Conservation (phyloP, 2,797 vertebrate genomes). For the Gallinago solitaria region DNA sequence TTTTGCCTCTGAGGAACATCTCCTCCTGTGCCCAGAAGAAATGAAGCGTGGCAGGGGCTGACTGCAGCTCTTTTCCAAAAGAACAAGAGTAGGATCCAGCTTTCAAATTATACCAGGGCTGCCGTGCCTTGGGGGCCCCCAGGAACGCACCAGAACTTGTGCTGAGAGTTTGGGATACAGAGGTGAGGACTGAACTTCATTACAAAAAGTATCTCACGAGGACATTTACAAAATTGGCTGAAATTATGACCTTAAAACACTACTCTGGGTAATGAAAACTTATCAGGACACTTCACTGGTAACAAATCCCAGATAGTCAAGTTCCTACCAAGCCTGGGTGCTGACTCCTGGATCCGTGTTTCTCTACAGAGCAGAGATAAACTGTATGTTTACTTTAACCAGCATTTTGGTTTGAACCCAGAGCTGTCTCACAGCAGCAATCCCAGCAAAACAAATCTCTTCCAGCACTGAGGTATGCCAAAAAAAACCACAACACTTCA, state of each 20-base stretch:
- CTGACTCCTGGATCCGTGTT: neutral
- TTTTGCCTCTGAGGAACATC: neutral
- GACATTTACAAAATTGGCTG: neutral
- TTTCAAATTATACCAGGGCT: neutral
- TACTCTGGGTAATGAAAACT: neutral
- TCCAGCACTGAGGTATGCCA: fast-evolving
- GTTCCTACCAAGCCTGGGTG: neutral
- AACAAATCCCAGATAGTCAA: neutral
- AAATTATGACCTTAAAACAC: neutral
- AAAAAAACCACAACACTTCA: neutral
- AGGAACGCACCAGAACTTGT: neutral
- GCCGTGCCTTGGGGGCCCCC: neutral
- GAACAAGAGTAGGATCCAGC: neutral
- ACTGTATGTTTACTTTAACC: fast-evolving
- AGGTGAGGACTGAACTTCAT: neutral
- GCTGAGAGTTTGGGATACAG: neutral
- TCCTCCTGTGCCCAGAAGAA: neutral
- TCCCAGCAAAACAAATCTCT: neutral
- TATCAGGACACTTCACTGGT: neutral
- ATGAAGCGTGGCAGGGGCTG: neutral
- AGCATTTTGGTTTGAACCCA: neutral
- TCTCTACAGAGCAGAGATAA: neutral
- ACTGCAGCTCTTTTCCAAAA: no score
- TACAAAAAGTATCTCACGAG: neutral
- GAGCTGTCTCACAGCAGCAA: neutral